phyloP scores from a whole-genome alignment of 2,113 vertebrate genomes.

The Nipponia nippon region DNA sequence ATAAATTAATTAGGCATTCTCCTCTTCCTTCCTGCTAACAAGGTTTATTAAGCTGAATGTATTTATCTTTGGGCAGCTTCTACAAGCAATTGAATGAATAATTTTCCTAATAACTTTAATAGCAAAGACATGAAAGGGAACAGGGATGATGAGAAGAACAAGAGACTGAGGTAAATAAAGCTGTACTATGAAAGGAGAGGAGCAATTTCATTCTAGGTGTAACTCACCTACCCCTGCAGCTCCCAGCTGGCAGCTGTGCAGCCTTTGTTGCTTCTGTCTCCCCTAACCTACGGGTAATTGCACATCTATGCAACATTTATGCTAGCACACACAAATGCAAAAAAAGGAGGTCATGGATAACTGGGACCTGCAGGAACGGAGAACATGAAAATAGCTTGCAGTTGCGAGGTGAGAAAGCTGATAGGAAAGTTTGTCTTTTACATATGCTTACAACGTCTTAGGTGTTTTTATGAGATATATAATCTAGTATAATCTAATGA shows the following conservation, averaged over 20 bases:
- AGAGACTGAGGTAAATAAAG: not conserved
- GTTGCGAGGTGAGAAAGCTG: not conserved
- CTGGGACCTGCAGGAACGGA: not conserved
- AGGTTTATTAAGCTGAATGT: slow-evolving; percentile 60
- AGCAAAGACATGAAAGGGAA: slow-evolving; percentile 28
- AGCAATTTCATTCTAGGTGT: not conserved
- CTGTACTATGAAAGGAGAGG: not conserved
- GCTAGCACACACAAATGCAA: not conserved
- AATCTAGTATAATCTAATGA: not conserved
- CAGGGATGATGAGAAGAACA: not conserved
- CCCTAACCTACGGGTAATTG: not conserved
- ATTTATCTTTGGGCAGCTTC: slow-evolving; percentile 61
- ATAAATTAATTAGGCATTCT: slow-evolving; percentile 49
- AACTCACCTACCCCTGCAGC: not conserved
- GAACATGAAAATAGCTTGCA: not conserved
- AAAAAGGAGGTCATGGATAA: not conserved
- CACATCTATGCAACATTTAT: not conserved
- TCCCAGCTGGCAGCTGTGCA: not conserved
- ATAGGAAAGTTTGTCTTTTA: not conserved
- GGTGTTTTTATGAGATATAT: not conserved
- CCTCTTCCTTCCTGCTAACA: slow-evolving; percentile 50
- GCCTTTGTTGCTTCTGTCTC: not conserved
- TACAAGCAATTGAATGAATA: slow-evolving; percentile 49
- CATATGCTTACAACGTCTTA: not conserved
- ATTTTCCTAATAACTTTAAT: slow-evolving; percentile 58